Evolutionary conservation across 1,140 invertebrate genomes (phyloP).

Genomic region (Pinna nobilis): DNA sequence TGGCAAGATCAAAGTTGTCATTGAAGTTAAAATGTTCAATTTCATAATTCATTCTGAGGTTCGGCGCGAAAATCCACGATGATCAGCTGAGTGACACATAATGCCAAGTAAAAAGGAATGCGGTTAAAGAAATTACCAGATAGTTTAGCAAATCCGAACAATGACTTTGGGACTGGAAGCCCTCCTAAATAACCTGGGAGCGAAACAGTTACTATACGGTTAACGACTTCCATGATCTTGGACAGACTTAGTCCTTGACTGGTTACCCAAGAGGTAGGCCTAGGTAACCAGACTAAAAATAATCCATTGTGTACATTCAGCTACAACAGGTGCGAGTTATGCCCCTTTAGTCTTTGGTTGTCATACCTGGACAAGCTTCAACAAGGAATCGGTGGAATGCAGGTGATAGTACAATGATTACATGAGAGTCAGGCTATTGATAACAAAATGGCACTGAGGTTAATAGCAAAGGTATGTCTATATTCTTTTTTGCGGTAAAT

Average conservation of each 20-base stretch:
- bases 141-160: constrained; percentile 43
- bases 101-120: too few relatives aligned
- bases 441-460: constrained; percentile 21
- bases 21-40: too few relatives aligned
- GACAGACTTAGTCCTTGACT: not conserved
- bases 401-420: not conserved
- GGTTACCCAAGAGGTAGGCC: not conserved
- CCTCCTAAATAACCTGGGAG: constrained; percentile 47
- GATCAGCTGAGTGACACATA: too few relatives aligned
- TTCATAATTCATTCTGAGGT: too few relatives aligned
- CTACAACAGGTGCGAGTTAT: not conserved
- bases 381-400: not conserved
- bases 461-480: constrained; percentile 25
- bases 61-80: too few relatives aligned
- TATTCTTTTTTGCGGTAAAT: not conserved
- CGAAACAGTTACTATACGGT: constrained; percentile 38
- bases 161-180: constrained; percentile 48
- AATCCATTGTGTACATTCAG: not conserved
- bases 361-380: too few relatives aligned
- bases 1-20: too few relatives aligned
- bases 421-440: too few relatives aligned
- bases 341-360: too few relatives aligned
- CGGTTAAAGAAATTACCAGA: too few relatives aligned
- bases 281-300: not conserved
- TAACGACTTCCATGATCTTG: constrained; percentile 46